Evolutionary conservation across 2,113 vertebrate genomes (phyloP), one percentile per base, ranked within the genome.

Genomic region (Actinemys pallida): DNA sequence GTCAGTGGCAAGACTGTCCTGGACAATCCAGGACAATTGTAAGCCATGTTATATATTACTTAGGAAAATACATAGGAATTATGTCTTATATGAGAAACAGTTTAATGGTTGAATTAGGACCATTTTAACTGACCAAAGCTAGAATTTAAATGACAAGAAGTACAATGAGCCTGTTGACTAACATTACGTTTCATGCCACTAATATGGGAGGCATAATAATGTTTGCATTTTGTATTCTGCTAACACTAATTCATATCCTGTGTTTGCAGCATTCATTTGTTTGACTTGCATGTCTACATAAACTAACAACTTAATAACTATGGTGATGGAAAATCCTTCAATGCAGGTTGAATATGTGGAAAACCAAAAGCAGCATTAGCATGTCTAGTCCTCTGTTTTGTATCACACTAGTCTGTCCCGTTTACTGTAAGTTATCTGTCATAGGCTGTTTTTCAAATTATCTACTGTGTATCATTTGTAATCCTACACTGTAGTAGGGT

Each of bases 21-120:
- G 91, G 92, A 49, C 93, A 96, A 96, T 76, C 95, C 91, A 91
- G 95, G 95, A 97, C 96, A 94, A 94, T 96, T 98, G 97, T 98
- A 98, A 98, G 96, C 96, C 92, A 42, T 88, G 6, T 80, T 39
- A 11, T 50, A 79, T 88, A 87, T 69, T 81, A n/a, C 62, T 89
- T 90, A 85, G 83, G 76, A 72, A 47, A 47, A 81, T 85, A 56
- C 3, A 0, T 16, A 83, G 87, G 47, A 47, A 8, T 52, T 65
- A 87, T 31, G 80, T 86, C 88, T 79, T 78, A 0, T 16, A 85
- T 92, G 1, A 29, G 90, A 81, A 83, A 86, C 89, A 76, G 87
- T 81, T 78, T 19, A 2, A 19, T 12, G 65, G 59, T 81, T 53
- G 75, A 86, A 31, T 52, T 72, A 89, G 93, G 86, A 29, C 72